phyloP scores from a whole-genome alignment of 2,797 vertebrate genomes.

The Linurgus olivaceus region DNA sequence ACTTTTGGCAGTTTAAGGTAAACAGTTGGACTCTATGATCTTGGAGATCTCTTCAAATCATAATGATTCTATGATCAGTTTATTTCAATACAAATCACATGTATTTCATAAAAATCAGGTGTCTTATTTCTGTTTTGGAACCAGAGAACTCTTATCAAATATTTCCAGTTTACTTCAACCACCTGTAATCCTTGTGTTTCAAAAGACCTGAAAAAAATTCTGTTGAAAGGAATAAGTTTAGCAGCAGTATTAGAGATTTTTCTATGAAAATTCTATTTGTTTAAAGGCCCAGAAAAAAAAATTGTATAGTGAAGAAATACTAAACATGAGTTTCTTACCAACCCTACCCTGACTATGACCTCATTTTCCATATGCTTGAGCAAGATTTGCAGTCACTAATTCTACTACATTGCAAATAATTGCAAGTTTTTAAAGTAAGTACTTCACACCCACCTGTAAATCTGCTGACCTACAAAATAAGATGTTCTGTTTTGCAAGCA shows the following conservation, averaged over 20 bases:
- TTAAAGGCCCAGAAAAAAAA: background rate
- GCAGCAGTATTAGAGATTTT: background rate
- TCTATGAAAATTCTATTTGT: background rate
- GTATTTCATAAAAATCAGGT: background rate
- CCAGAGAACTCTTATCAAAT: background rate
- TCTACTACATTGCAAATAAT: background rate
- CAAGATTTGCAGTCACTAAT: background rate
- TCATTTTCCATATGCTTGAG: background rate
- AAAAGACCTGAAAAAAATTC: background rate
- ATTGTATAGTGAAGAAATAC: background rate
- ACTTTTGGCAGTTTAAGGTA: background rate
- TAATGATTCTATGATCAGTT: background rate
- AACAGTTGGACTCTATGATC: fast-evolving
- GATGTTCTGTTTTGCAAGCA: background rate
- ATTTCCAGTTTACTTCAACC: background rate
- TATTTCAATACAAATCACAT: background rate
- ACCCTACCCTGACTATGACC: background rate
- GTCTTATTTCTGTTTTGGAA: background rate
- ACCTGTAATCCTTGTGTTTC: background rate
- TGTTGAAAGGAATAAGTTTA: background rate
- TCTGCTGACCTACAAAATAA: background rate
- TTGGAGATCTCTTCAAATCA: background rate
- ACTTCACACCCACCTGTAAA: background rate
- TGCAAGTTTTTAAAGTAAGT: background rate
- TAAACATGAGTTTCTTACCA: background rate